These are phyloP conservation scores for Ceuthmochares aereus DNA, from an alignment of 2,113 vertebrate genomes.

Conservation along the genomic window DNA sequence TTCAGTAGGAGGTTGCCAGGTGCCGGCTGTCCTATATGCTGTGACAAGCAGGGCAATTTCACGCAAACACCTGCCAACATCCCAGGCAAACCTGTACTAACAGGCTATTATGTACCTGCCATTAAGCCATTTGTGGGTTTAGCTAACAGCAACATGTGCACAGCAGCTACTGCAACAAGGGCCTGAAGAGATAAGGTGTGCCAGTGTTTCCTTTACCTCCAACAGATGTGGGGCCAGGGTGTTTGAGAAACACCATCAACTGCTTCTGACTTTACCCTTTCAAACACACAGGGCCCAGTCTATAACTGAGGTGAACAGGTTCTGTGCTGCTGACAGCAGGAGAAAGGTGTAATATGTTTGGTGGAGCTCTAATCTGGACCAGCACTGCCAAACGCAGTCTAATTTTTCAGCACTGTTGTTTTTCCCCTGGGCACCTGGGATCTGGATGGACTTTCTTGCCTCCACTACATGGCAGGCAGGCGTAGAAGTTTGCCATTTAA, in stretches of 20 bases:
- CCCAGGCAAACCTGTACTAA: constrained; percentile 61
- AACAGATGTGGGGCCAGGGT: neutral
- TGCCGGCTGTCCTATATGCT: constrained; percentile 61
- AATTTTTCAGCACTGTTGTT: neutral
- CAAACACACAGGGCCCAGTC: neutral
- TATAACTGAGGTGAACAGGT: neutral
- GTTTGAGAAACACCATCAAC: neutral
- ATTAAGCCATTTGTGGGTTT: constrained; percentile 65
- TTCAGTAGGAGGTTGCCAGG: constrained; percentile 77
- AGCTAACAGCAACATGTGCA: constrained; percentile 51
- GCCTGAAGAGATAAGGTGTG: constrained; percentile 8
- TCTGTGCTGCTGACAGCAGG: neutral
- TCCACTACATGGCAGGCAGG: neutral
- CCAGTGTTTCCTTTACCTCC: neutral
- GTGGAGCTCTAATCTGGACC: neutral
- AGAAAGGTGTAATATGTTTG: fast-evolving
- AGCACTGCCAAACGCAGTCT: neutral
- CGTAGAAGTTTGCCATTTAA: neutral
- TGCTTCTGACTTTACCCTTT: neutral
- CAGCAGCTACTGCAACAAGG: neutral
- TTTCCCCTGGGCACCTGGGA: neutral
- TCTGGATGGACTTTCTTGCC: neutral
- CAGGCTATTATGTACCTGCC: constrained; percentile 67
- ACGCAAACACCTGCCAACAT: constrained; percentile 76
- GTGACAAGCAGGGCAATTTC: constrained; percentile 67